Evolutionary conservation across 1,140 invertebrate genomes (phyloP), one percentile per base, ranked within the genome.

Genomic region (Drosophila ambigua): DNA sequence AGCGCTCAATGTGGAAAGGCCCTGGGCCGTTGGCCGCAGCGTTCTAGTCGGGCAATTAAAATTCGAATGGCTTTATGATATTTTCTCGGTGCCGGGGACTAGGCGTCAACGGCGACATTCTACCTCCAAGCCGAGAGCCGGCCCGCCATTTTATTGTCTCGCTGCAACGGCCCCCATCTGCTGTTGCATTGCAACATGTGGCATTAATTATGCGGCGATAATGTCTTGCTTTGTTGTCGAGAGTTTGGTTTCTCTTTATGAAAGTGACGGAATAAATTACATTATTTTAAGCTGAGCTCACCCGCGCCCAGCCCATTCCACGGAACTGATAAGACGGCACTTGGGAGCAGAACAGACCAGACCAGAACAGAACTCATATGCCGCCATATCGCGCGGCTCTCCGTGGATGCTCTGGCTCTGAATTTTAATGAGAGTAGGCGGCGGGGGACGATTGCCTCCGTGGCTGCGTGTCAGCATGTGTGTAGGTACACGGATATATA

Each of bases 201-300:
- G 76, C 84, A 88, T 88, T 89, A 88, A 88, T 88, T 89, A 89
- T 88, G 84, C 84, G 72, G 84, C 84, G 83, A 88, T 83, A 88
- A 88, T 88, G 83, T 88, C 83, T 88, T 88, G 76, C 76, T 88
- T 87, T 89, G 83, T 87, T 82, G 79, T 75, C 67, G 52, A 77
- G 79, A 83, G 67, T 89, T 84, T 67, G 66, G 76, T 67, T 79
- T 89, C 72, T 67, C 87, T 89, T 88, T 88, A 88, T 88, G 79
- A 88, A 88, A 89, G 83, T 88, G 83, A 77, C 83, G 76, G 84
- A 88, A 88, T 88, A 89, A 79, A 88, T 89, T 88, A 89, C 76
- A 88, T 89, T 88, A 79, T 88, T 85, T 87, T 85, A 39, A 39
- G 35, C 35, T 13, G 35, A 39, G 35, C 35, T 74, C 74, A 69